Evolutionary conservation across 2,113 vertebrate genomes (phyloP).

Genomic region (Rhegmatorhina hoffmannsi): DNA sequence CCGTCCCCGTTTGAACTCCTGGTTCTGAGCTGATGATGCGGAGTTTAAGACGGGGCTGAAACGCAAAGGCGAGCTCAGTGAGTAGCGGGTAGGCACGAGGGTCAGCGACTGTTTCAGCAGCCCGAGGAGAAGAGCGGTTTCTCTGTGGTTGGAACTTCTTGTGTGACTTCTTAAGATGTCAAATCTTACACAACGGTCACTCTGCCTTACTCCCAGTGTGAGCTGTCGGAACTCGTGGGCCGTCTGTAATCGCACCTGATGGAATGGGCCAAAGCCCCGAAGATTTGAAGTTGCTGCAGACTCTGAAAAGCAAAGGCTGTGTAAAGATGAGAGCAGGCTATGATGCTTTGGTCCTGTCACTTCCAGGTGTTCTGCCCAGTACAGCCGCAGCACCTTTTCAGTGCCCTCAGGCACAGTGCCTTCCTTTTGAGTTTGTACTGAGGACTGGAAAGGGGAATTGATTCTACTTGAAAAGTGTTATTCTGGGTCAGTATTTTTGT

Average conservation of each 20-base stretch:
- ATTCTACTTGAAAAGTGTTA: background rate
- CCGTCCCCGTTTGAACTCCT: background rate
- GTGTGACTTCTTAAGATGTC: background rate
- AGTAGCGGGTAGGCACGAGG: background rate
- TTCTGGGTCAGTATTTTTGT: background rate
- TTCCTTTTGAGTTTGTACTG: background rate
- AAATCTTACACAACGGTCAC: background rate
- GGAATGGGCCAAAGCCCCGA: background rate
- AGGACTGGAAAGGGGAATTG: background rate
- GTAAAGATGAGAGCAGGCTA: background rate
- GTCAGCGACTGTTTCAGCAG: background rate
- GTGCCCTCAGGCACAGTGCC: background rate
- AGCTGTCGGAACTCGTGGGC: background rate
- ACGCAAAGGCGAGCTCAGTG: background rate
- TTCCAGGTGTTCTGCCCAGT: background rate
- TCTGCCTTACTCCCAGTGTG: background rate
- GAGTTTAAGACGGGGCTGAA: background rate
- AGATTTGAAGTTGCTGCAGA: background rate
- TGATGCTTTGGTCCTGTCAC: background rate
- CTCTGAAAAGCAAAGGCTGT: background rate
- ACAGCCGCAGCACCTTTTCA: background rate
- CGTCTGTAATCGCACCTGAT: rapidly evolving
- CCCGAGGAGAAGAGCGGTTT: background rate
- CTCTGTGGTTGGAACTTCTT: background rate
- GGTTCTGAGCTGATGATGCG: too few relatives aligned